Evolutionary conservation across 2,797 vertebrate genomes (phyloP).

Genomic region (Chromis chromis): DNA sequence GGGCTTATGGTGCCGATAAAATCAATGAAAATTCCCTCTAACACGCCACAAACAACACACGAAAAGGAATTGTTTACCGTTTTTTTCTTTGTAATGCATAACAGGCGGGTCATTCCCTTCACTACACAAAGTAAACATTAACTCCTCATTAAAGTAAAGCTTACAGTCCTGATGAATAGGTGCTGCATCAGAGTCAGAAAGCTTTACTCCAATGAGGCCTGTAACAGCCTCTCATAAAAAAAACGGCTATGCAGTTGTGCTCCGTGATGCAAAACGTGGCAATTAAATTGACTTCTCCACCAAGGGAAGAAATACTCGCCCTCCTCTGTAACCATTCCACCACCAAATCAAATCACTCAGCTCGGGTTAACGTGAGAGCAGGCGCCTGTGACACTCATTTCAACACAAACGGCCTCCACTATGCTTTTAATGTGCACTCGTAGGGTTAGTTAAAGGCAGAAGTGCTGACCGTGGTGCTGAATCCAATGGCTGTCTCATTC

Average conservation of each 20-base stretch:
- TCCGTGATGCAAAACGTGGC: slow-evolving; percentile 56
- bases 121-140: slow-evolving; percentile 55
- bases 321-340: slow-evolving; percentile 49
- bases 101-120: slow-evolving; percentile 27
- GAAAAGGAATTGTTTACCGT: slow-evolving; percentile 2
- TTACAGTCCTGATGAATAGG: slow-evolving; percentile 54
- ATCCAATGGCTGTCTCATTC: slow-evolving; percentile 41
- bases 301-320: slow-evolving; percentile 24
- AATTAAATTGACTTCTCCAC: slow-evolving; percentile 62
- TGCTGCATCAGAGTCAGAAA: slow-evolving; percentile 26
- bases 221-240: slow-evolving; percentile 47
- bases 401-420: slow-evolving; percentile 44
- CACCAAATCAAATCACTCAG: slow-evolving; percentile 60
- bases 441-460: slow-evolving; percentile 57
- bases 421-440: slow-evolving; percentile 37
- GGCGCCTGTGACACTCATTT: slow-evolving; percentile 43
- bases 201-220: slow-evolving; percentile 43
- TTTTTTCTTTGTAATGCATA: slow-evolving; percentile 14
- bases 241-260: slow-evolving; percentile 35
- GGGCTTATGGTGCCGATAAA: slow-evolving; percentile 22
- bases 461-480: slow-evolving; percentile 51
- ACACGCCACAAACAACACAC: slow-evolving; percentile 10
- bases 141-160: slow-evolving; percentile 45
- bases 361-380: slow-evolving; percentile 40
- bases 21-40: slow-evolving; percentile 24